These are phyloP conservation scores for Drosophila busckii DNA, from an alignment of 1,140 invertebrate species.

Conservation along the genomic window DNA sequence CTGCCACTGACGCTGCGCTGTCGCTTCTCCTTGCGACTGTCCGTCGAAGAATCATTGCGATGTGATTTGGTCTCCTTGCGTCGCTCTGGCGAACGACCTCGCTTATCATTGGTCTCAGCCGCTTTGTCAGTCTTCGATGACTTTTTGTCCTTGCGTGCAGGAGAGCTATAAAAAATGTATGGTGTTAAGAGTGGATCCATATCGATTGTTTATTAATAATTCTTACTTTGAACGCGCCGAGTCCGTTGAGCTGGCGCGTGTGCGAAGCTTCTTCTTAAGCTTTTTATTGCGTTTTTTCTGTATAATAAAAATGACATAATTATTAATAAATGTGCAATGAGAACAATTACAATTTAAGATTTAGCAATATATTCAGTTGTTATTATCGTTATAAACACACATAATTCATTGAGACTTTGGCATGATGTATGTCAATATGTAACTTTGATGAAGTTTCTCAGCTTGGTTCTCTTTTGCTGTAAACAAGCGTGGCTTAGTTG, in stretches of 20 bases:
- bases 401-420: slow-evolving; percentile 51
- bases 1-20: slow-evolving; percentile 7
- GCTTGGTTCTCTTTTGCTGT: too few relatives aligned
- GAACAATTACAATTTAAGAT: slow-evolving; percentile 43
- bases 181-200: background rate
- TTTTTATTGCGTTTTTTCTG: slow-evolving; percentile 78
- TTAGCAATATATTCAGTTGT: slow-evolving; percentile 49
- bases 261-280: slow-evolving; percentile 63
- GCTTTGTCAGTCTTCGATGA: slow-evolving; percentile 21
- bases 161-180: slow-evolving; percentile 22
- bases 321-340: slow-evolving; percentile 20
- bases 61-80: slow-evolving; percentile 36
- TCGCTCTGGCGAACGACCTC: slow-evolving; percentile 59
- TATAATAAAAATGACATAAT: slow-evolving; percentile 48
- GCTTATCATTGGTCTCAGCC: slow-evolving; percentile 12
- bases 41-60: slow-evolving; percentile 30
- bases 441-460: too few relatives aligned
- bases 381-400: slow-evolving; percentile 14
- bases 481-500: too few relatives aligned
- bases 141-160: slow-evolving; percentile 44
- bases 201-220: background rate
- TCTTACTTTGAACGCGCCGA: slow-evolving; percentile 65
- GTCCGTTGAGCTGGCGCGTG: slow-evolving; percentile 57
- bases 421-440: too few relatives aligned
- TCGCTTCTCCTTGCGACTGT: slow-evolving; percentile 12